Percentiles rank a stretch among this genome's conserved stretches.
These are phyloP conservation scores for Scatophagus argus DNA, from an alignment of 2,113 vertebrate species.

Conservation along the genomic window DNA sequence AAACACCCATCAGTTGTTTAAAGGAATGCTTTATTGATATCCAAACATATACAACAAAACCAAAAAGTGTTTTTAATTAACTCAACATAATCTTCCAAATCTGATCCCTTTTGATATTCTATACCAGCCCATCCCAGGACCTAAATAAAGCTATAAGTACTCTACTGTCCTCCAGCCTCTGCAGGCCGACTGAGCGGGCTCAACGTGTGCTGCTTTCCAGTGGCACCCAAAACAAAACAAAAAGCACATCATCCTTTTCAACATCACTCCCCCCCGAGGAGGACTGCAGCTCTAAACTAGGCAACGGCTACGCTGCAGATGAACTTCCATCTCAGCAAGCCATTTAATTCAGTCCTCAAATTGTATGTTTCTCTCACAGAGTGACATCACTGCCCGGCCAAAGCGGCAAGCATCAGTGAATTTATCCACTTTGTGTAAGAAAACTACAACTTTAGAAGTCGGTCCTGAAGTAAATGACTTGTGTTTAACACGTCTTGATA, in stretches of 20 bases:
- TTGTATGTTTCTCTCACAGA: not conserved
- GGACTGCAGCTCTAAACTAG: conserved; percentile 6
- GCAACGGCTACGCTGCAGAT: not conserved
- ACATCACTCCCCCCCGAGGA: conserved; percentile 2
- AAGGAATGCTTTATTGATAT: conserved; percentile 88
- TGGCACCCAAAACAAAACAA: conserved; percentile 56
- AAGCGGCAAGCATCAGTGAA: not conserved
- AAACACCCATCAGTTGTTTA: conserved; percentile 61
- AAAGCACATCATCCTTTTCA: not conserved
- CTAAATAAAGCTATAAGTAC: conserved; percentile 55
- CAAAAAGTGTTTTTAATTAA: conserved; percentile 53
- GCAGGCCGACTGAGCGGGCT: conserved; percentile 26
- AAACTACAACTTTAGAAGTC: not conserved
- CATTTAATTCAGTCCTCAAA: not conserved
- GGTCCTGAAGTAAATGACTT: not conserved
- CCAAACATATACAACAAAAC: conserved; percentile 79
- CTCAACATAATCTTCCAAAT: conserved; percentile 56
- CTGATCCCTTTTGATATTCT: conserved; percentile 69
- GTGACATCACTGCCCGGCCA: not conserved
- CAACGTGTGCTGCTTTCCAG: conserved; percentile 38
- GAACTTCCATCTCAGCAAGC: not conserved
- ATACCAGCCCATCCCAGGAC: conserved; percentile 47
- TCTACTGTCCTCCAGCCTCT: conserved; percentile 35
- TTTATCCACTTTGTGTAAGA: not conserved
- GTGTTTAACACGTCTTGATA: not conserved